Evolutionary conservation across 2,797 vertebrate species (phyloP).

Genomic region (Tenualosa thibaudeaui): DNA sequence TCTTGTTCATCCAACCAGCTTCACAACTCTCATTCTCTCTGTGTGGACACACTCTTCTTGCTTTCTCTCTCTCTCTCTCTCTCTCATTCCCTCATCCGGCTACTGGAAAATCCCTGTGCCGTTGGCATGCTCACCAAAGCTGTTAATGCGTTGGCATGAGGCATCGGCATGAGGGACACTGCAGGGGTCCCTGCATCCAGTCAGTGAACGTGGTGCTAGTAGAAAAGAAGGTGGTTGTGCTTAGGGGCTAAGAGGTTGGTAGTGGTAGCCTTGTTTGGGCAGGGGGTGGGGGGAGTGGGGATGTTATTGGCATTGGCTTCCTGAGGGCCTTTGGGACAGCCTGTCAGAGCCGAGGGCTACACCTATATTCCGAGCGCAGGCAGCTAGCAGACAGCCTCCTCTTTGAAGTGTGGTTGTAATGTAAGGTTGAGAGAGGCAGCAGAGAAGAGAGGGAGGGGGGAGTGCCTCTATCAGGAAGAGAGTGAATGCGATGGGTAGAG

Average conservation of each 20-base stretch:
- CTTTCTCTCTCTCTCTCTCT: background rate
- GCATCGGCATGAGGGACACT: background rate
- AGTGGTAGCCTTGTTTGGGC: background rate
- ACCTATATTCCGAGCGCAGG: background rate
- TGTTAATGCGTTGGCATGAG: conserved; percentile 18
- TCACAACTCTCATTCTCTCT: background rate
- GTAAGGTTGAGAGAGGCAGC: background rate
- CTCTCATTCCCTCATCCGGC: background rate
- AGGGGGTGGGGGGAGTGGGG: background rate
- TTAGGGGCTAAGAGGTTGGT: background rate
- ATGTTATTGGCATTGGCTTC: background rate
- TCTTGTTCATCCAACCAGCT: conserved; percentile 18
- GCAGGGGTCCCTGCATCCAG: background rate
- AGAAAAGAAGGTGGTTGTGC: background rate
- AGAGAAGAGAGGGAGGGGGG: background rate
- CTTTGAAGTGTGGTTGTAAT: background rate
- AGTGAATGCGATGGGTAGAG: background rate
- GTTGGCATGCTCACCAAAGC: background rate
- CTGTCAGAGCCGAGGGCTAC: background rate
- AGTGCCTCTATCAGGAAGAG: background rate
- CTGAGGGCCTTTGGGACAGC: background rate
- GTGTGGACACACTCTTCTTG: no score
- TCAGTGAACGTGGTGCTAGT: background rate
- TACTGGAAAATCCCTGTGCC: background rate
- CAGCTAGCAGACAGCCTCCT: background rate